Evolutionary conservation across 2,888 invertebrate species (phyloP), one percentile per base, ranked within the genome.

Genomic region (Dynastes hyllus): DNA sequence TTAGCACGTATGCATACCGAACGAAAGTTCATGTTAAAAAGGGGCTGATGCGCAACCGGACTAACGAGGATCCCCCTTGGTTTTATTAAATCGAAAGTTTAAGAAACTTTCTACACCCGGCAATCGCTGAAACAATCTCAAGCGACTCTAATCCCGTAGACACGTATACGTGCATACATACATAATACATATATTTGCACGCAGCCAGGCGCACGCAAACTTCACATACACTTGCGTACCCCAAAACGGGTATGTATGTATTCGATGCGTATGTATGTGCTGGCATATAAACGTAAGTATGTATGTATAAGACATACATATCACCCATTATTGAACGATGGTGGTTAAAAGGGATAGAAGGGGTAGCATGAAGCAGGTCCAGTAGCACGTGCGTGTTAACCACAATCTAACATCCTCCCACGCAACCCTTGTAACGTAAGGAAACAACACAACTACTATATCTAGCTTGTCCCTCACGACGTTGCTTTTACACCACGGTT

Each of bases 371-470:
- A 81, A 83, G 85, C 84, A 86, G 87, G 86, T 86, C 86, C 87
- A 86, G 87, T 85, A 87, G 86, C 87, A 87, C 87, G 87, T 87
- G 87, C 87, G 87, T 87, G 86, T 86, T 86, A 86, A 87, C 87
- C 87, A 85, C 87, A 87, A 83, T 87, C 87, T 86, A 88, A 86
- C 87, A 87, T 88, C 88, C 85, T 85, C 87, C 87, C 86, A 87
- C 86, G 87, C 87, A 87, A 87, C 87, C 87, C 87, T 87, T 87
- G 86, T 86, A 83, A 83, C 83, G 83, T 84, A 87, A 87, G 87
- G 87, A 87, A 87, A 87, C 87, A 87, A 87, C 87, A 87, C 87
- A 86, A 87, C 86, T 87, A 86, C 85, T 86, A 85, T 86, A 85
- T 86, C 86, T 86, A 86, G 86, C 85, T 86, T 85, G 86, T 85